phyloP scores from a whole-genome alignment of 2,888 invertebrate genomes.

The Pinctada fucata region DNA sequence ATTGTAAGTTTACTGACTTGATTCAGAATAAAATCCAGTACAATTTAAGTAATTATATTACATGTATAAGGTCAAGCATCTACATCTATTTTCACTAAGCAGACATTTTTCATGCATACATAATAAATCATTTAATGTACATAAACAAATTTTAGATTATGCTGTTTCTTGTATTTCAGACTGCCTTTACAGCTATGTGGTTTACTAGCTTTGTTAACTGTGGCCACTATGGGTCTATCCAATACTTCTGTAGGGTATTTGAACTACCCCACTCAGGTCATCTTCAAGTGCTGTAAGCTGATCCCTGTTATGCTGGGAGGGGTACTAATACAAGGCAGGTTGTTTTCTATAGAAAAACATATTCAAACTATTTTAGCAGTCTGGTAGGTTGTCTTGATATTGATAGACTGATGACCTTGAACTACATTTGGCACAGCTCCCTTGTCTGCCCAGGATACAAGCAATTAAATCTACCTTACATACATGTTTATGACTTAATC shows the following conservation, averaged over 20 bases:
- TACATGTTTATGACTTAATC: too few relatives aligned
- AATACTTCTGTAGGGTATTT: conserved; percentile 95
- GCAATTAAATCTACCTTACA: too few relatives aligned
- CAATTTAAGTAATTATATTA: too few relatives aligned
- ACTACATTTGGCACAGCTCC: background rate
- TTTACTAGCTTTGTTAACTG: conserved; percentile 89
- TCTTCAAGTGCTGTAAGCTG: conserved; percentile 98
- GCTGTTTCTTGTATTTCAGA: conserved; percentile 78
- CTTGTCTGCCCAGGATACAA: too few relatives aligned
- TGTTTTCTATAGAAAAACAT: background rate
- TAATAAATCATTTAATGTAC: too few relatives aligned
- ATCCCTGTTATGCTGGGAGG: conserved; percentile 97
- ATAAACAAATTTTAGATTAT: too few relatives aligned
- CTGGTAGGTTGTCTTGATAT: background rate
- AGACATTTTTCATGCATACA: too few relatives aligned
- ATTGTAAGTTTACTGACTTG: too few relatives aligned
- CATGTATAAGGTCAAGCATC: too few relatives aligned
- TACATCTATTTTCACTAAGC: too few relatives aligned
- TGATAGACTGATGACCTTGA: background rate
- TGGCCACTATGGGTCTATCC: conserved; percentile 97
- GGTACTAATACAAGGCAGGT: conserved; percentile 87
- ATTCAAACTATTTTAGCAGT: background rate
- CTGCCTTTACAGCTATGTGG: conserved; percentile 90
- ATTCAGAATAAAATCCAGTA: too few relatives aligned
- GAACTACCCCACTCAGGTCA: conserved; percentile 97